These are phyloP conservation scores for Chrysocyon brachyurus DNA, from an alignment of 2,797 vertebrate genomes.

Conservation along the genomic window DNA sequence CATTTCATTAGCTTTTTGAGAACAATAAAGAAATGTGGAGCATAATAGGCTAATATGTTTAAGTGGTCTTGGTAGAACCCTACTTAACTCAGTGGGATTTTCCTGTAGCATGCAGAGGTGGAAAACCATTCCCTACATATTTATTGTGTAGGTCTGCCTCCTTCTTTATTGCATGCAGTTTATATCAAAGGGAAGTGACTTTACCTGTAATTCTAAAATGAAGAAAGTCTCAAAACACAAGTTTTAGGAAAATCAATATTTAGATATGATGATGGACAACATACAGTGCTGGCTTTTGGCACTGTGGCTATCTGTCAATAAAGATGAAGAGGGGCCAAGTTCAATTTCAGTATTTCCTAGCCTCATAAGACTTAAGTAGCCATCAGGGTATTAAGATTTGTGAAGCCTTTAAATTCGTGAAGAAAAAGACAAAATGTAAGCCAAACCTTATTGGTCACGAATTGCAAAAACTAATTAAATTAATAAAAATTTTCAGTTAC, in stretches of 20 bases:
- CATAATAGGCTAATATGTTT: constrained; percentile 87
- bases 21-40: constrained; percentile 85
- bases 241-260: constrained; percentile 82
- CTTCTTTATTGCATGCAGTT: constrained; percentile 78
- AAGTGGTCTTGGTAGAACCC: constrained; percentile 86
- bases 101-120: constrained; percentile 85
- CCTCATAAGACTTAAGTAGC: not conserved
- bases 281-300: constrained; percentile 69
- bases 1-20: constrained; percentile 87
- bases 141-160: constrained; percentile 84
- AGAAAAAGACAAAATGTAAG: constrained; percentile 44
- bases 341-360: constrained; percentile 49
- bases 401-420: constrained; percentile 59
- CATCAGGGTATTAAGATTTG: constrained; percentile 41
- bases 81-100: constrained; percentile 88
- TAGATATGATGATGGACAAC: constrained; percentile 76
- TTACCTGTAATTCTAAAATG: constrained; percentile 83
- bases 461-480: constrained; percentile 60
- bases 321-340: constrained; percentile 58
- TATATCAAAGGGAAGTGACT: constrained; percentile 82
- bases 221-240: constrained; percentile 81
- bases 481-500: constrained; percentile 45
- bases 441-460: constrained; percentile 39
- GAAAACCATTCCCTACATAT: constrained; percentile 86
- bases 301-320: constrained; percentile 69